Percentiles rank a stretch among this genome's conserved stretches.
These are phyloP conservation scores for Ochropleura leucogaster DNA, from an alignment of 2,888 invertebrate genomes.

Conservation along the genomic window DNA sequence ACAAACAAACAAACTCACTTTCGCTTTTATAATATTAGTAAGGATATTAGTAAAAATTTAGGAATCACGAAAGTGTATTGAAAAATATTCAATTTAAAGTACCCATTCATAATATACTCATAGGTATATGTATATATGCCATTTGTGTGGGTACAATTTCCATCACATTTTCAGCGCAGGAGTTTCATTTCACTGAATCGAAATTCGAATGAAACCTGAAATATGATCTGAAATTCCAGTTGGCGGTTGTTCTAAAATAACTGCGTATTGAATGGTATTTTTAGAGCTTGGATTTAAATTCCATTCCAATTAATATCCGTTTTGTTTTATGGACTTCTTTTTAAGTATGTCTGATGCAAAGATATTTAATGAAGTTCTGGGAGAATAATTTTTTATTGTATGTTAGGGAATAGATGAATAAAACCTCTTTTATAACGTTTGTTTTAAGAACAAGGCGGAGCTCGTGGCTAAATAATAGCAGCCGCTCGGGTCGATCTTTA, in stretches of 20 bases:
- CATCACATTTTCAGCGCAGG: neutral
- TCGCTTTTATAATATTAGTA: too few species aligned
- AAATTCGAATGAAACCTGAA: conserved; percentile 25
- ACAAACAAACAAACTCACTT: too few species aligned
- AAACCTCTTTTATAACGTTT: neutral
- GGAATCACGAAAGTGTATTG: neutral
- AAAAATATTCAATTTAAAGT: neutral
- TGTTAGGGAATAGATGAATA: neutral
- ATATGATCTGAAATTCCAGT: conserved; percentile 14
- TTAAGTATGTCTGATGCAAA: neutral
- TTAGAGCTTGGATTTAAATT: conserved; percentile 13
- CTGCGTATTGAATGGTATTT: conserved; percentile 19
- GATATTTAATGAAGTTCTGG: neutral
- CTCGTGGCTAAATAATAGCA: too few species aligned
- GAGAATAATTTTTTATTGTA: neutral
- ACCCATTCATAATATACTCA: neutral
- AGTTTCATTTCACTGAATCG: conserved; percentile 2
- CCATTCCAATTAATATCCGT: neutral
- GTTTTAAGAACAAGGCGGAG: too few species aligned
- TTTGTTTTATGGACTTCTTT: neutral
- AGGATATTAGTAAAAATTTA: too few species aligned
- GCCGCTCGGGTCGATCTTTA: too few species aligned
- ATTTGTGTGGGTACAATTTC: conserved; percentile 9
- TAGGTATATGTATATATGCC: neutral
- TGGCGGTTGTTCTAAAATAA: conserved; percentile 15